Percentiles rank a stretch among this genome's conserved stretches.
Evolutionary conservation across 2,888 invertebrate species (phyloP).

Genomic region (Incurvaria masculella): DNA sequence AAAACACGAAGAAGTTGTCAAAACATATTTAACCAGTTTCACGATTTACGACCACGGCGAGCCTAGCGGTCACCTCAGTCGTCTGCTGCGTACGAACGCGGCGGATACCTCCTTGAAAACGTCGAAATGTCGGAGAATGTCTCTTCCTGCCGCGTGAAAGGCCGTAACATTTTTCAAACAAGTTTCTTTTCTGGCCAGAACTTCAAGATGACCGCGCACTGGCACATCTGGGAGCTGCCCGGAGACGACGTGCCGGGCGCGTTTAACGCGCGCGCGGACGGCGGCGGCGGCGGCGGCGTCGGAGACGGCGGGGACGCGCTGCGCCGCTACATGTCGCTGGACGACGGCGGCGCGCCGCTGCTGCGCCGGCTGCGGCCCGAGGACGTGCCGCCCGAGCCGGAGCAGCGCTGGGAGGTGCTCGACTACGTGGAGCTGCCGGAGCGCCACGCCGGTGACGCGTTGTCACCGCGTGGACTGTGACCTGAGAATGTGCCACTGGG

Average conservation of each 20-base stretch:
- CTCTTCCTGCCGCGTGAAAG: no score
- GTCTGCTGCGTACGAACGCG: no score
- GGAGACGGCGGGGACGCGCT: conserved; percentile 43
- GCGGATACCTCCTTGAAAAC: no score
- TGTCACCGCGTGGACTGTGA: no score
- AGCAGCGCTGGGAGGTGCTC: conserved; percentile 62
- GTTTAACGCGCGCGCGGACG: conserved; percentile 58
- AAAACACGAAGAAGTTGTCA: no score
- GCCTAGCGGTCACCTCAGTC: no score
- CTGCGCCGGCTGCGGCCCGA: conserved; percentile 55
- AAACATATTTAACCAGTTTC: no score
- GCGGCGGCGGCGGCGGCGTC: conserved; percentile 52
- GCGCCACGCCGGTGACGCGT: no score
- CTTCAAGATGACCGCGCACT: conserved; percentile 58
- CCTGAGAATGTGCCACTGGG: no score
- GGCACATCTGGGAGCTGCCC: conserved; percentile 45
- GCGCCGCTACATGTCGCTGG: conserved; percentile 59
- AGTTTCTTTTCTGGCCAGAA: conserved; percentile 32
- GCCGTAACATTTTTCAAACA: no score
- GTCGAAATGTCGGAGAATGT: no score
- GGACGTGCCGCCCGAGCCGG: conserved; percentile 45
- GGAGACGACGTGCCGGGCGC: conserved; percentile 58
- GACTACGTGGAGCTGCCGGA: conserved; percentile 63
- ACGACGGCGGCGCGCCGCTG: conserved; percentile 58
- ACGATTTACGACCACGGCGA: no score